Conservation (phyloP, 64 coral and sea anemone genomes). For the Stichodactyla mertensii region DNA sequence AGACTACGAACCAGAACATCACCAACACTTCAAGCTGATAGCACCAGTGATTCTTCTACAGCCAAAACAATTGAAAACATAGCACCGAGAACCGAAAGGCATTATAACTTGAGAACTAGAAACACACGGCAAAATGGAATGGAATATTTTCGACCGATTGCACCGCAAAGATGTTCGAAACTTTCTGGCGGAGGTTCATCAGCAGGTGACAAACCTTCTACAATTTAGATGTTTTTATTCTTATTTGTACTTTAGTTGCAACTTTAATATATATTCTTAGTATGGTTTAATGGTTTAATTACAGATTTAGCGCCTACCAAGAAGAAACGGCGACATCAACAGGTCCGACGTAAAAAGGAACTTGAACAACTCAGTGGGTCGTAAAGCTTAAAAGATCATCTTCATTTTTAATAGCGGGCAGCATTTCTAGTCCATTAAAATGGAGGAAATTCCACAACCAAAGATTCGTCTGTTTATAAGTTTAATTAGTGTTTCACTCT, state of each 20-base stretch:
- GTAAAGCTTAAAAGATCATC: not conserved
- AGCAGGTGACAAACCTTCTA: no score
- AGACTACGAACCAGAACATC: conserved; percentile 8
- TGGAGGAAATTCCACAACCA: not conserved
- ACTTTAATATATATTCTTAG: not conserved
- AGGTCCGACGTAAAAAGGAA: not conserved
- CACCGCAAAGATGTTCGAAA: not conserved
- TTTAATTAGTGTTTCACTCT: not conserved
- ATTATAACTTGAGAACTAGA: conserved; percentile 17
- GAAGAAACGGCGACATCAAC: not conserved
- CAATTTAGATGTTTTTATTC: not conserved
- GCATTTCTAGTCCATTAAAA: not conserved
- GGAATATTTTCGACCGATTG: conserved; percentile 1
- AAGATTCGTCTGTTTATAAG: not conserved
- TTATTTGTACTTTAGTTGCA: not conserved
- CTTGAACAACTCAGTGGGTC: not conserved
- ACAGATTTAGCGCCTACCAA: not conserved
- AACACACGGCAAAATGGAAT: not conserved
- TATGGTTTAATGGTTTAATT: not conserved
- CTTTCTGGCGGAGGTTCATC: no score
- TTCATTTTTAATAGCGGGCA: not conserved
- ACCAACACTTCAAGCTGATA: not conserved
- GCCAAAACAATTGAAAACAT: conserved; percentile 2
- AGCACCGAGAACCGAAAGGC: not conserved
- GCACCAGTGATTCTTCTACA: not conserved